phyloP scores from a whole-genome alignment of 2,113 vertebrate species.

The Malurus alboscapulatus region DNA sequence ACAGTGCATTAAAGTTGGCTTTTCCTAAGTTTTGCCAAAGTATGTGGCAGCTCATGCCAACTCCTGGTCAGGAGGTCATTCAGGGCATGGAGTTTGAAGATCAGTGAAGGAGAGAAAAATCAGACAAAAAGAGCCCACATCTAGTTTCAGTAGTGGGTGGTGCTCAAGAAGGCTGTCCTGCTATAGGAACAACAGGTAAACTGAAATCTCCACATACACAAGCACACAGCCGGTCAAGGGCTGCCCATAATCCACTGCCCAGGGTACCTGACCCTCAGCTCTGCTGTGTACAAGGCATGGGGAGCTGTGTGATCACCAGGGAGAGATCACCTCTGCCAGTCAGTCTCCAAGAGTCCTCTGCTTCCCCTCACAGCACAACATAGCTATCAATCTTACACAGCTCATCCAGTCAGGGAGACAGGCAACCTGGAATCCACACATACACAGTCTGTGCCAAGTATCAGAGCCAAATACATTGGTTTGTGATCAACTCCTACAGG shows the following conservation, averaged over 20 bases:
- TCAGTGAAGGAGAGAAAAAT: background rate
- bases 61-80: background rate
- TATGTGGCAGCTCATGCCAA: background rate
- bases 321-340: fast-evolving
- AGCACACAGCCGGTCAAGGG: background rate
- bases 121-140: background rate
- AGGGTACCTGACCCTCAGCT: background rate
- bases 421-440: background rate
- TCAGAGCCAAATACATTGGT: background rate
- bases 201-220: fast-evolving
- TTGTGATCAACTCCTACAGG: background rate
- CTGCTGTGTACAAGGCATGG: background rate
- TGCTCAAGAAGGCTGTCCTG: background rate
- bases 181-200: background rate
- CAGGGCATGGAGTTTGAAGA: background rate
- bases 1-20: background rate
- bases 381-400: fast-evolving
- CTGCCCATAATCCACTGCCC: background rate
- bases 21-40: background rate
- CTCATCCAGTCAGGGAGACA: background rate
- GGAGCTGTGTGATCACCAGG: background rate
- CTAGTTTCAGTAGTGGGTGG: background rate
- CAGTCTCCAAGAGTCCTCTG: background rate
- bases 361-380: background rate
- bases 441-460: background rate